Evolutionary conservation across 2,113 vertebrate genomes (phyloP), one percentile per base, ranked within the genome.

Genomic region (Neolamprologus toae): DNA sequence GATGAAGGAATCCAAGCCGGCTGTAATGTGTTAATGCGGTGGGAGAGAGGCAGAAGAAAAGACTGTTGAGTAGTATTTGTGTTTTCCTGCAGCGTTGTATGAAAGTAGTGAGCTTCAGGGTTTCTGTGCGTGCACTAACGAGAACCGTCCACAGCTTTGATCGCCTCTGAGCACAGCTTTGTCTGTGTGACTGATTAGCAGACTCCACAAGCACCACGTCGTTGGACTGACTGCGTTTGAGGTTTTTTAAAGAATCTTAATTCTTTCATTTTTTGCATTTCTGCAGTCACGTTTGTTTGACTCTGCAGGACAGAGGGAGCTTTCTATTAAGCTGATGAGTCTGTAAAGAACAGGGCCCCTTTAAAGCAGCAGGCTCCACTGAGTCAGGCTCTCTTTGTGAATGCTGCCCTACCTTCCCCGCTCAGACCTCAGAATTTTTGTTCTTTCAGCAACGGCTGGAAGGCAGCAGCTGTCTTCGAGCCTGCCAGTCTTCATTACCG

Each of bases 131-230:
- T 84, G 86, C 57, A 73, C 82, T 82, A 86, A 88, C 86, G 81
- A 88, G 49, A 89, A 86, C 88, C 93, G 92, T 94, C 94, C 89
- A 93, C 92, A 90, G 91, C 90, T 86, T 59, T 88, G 89, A 92
- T 87, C 92, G 89, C 81, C 86, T 85, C 76, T 68, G 82, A 91
- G 93, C 91, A 59, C 47, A 84, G 90, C 87, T 87, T 83, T 84
- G 84, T 91, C 76, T 92, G 88, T 83, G 79, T 47, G 84, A 90
- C 73, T 91, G 92, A 90, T 90, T 89, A 80, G 49, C 88, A 88
- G 87, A 71, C 82, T 40, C 82, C 23, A 49, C 47, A 85, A 61
- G 82, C 47, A 73, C 31, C 45, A 16, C 8, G 76, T 90, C 55
- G 53, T 19, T 59, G 53, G 6, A 51, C 33, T 59, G 35, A n/a